Conservation (phyloP, 1,140 invertebrate genomes). For the Anadara kagoshimensis region DNA sequence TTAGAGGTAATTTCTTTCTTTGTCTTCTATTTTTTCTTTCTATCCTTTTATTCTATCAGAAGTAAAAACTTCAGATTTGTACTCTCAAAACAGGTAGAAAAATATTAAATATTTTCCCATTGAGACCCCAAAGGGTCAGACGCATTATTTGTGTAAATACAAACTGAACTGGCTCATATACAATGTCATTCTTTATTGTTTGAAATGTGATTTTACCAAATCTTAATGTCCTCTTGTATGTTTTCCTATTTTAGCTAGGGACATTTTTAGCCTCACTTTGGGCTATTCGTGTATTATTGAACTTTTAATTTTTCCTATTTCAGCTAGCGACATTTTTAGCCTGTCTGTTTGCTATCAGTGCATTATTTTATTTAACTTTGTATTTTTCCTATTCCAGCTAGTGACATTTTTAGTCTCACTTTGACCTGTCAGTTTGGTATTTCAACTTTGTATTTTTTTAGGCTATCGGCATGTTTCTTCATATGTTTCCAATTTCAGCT, state of each 20-base stretch:
- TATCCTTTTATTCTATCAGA: background rate
- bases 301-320: constrained; percentile 54
- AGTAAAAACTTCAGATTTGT: background rate
- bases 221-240: constrained; percentile 54
- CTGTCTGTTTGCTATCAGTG: constrained; percentile 93
- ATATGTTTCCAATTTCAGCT: constrained; percentile 77
- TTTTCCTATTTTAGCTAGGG: constrained; percentile 46
- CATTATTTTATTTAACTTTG: constrained; percentile 80
- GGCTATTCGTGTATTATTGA: too few relatives aligned
- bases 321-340: constrained; percentile 92
- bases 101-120: background rate
- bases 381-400: constrained; percentile 77
- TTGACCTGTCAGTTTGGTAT: too few relatives aligned
- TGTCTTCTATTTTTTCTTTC: background rate
- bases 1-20: constrained; percentile 81
- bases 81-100: background rate
- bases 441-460: too few relatives aligned
- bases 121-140: too few relatives aligned
- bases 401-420: too few relatives aligned
- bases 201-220: too few relatives aligned
- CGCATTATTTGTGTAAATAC: too few relatives aligned
- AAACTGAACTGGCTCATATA: too few relatives aligned
- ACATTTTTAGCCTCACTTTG: too few relatives aligned
- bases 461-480: too few relatives aligned
- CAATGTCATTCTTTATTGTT: too few relatives aligned